A percentile compares a stretch with the other conserved stretches of the same genome.
Evolutionary conservation across 2,888 invertebrate genomes (phyloP).

Genomic region (Cataglyphis albicans): DNA sequence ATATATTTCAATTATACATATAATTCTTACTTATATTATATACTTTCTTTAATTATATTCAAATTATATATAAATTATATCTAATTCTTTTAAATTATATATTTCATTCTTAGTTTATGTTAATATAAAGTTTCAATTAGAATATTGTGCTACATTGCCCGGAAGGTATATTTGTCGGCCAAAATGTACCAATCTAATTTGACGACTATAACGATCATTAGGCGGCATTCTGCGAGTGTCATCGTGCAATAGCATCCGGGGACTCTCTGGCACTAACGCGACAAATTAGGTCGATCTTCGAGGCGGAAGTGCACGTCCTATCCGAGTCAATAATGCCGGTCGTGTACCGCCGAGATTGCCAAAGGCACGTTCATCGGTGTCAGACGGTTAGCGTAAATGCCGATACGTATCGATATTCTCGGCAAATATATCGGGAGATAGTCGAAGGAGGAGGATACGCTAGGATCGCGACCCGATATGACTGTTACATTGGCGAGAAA

Average conservation of each 20-base stretch:
- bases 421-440: conserved; percentile 67
- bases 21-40: neutral
- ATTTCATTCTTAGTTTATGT: neutral
- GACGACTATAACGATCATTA: conserved; percentile 54
- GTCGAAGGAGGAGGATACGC: conserved; percentile 54
- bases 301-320: conserved; percentile 65
- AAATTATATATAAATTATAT: too few relatives aligned
- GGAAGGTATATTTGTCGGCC: conserved; percentile 21
- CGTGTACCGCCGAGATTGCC: conserved; percentile 69
- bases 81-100: neutral
- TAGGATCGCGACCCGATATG: conserved; percentile 55
- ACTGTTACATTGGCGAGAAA: conserved; percentile 52
- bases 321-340: conserved; percentile 65
- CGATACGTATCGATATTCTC: conserved; percentile 76
- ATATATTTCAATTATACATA: neutral
- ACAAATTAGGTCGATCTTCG: conserved; percentile 71
- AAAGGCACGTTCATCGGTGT: conserved; percentile 73
- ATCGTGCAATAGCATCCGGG: conserved; percentile 47
- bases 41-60: neutral
- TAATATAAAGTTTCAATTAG: neutral
- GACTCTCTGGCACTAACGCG: conserved; percentile 60
- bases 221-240: conserved; percentile 59
- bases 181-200: conserved; percentile 39
- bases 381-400: conserved; percentile 75
- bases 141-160: neutral